Base-by-base conservation (phyloP, 1,140 invertebrate genomes). In the Drosophila tani region DNA sequence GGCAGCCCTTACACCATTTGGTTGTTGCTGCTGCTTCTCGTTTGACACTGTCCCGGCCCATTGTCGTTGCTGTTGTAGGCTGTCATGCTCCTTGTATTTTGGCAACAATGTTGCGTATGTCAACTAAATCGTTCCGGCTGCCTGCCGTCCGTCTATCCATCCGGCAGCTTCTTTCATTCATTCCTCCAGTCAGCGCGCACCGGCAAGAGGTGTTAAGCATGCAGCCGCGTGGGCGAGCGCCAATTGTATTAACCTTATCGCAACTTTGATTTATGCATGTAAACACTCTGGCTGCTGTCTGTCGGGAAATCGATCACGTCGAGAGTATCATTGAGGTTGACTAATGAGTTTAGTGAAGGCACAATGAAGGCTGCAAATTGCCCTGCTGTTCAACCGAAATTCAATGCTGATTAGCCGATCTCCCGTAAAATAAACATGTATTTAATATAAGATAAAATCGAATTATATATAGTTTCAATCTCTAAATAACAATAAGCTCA, bases 171-270 rank as follows among this genome's bases (percentile, higher is more conserved):
- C 63, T 62, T 59, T 74, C 68, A 68, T 59, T 49, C 74, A 53
- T 55, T 55, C 32, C 17, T 21, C 35, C 17, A 17, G 66, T 76
- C 66, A 51, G 69, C 56, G 62, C 64, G 47, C 66, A 83, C 35
- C 35, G 68, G 38, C 46, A 84, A 78, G 77, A 84, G 66, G 81
- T 87, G 84, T 75, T 84, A 84, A 87, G 73, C 70, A 78, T 77
- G 74, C 69, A 76, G 71, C 66, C 53, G 56, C 38, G 41, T 19
- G 24, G 57, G 17, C 11, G 35, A 50, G 56, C 56, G 41, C 62
- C 79, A 75, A 82, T 86, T 77, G 75, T 79, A 84, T 88, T 81
- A 84, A 73, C 81, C 84, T 87, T 87, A 87, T 87, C 84, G 58
- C 59, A 68, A 46, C 68, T 46, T 64, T 87, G 81, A 87, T 88